phyloP scores from a whole-genome alignment of 2,888 invertebrate genomes.

The Penaeus monodon region DNA sequence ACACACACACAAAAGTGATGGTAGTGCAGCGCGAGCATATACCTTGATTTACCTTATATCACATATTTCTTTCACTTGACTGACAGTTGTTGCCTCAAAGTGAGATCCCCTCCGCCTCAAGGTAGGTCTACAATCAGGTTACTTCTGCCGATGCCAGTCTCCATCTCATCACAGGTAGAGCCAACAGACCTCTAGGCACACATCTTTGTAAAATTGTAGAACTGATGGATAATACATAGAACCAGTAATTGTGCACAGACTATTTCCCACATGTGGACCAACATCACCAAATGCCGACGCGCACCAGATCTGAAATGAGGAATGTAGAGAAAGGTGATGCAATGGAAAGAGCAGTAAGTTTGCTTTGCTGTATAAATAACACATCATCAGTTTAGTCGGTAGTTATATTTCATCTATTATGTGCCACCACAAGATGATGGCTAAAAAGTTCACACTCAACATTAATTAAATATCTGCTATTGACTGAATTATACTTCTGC shows the following conservation, averaged over 20 bases:
- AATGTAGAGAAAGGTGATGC: neutral
- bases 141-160: slow-evolving; percentile 60
- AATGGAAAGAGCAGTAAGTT: no score
- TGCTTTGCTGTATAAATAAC: no score
- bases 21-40: no score
- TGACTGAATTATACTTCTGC: no score
- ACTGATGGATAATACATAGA: slow-evolving; percentile 92
- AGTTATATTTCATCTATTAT: no score
- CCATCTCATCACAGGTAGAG: slow-evolving; percentile 65
- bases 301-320: slow-evolving; percentile 78
- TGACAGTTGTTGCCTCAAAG: slow-evolving; percentile 89
- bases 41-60: slow-evolving; percentile 80
- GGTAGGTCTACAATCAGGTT: slow-evolving; percentile 84
- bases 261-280: slow-evolving; percentile 91
- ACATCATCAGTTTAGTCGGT: no score
- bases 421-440: no score
- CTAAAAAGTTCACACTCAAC: no score
- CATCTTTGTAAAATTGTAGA: slow-evolving; percentile 88
- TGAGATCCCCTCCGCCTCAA: slow-evolving; percentile 82
- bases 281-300: slow-evolving; percentile 92
- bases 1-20: no score
- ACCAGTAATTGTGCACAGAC: slow-evolving; percentile 91
- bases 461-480: no score
- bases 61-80: slow-evolving; percentile 86
- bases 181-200: slow-evolving; percentile 81